Conservation (phyloP, 2,113 vertebrate genomes). For the Lophotis ruficrista region DNA sequence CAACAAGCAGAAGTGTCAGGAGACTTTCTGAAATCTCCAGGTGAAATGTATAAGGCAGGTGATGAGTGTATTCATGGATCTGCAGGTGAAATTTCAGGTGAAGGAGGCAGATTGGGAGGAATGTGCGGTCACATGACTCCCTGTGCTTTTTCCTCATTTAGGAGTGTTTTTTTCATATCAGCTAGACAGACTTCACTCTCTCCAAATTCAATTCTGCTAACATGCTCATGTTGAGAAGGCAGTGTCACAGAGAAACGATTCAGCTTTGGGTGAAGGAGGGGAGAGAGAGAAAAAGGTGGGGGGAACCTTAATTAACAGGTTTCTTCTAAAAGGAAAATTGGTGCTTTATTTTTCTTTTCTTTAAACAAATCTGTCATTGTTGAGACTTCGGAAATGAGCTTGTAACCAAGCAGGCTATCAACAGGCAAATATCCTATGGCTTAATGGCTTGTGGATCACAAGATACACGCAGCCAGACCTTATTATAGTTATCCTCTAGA, state of each 20-base stretch:
- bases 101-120: neutral
- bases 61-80: neutral
- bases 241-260: neutral
- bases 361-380: neutral
- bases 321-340: neutral
- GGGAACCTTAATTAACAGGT: neutral
- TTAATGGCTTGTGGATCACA: slow-evolving; percentile 43
- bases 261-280: neutral
- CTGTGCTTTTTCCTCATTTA: neutral
- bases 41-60: neutral
- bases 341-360: neutral
- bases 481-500: slow-evolving; percentile 44
- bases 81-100: neutral
- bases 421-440: slow-evolving; percentile 20
- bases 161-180: neutral
- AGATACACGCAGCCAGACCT: slow-evolving; percentile 40
- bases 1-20: neutral
- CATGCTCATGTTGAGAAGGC: neutral
- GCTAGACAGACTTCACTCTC: neutral
- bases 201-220: neutral
- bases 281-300: neutral
- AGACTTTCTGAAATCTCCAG: neutral
- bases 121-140: neutral
- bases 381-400: slow-evolving; percentile 1
- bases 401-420: slow-evolving; percentile 23